A percentile compares a stretch with the other conserved stretches of the same genome.
phyloP scores from a whole-genome alignment of 2,113 vertebrate genomes.

The Spea multiplicata region DNA sequence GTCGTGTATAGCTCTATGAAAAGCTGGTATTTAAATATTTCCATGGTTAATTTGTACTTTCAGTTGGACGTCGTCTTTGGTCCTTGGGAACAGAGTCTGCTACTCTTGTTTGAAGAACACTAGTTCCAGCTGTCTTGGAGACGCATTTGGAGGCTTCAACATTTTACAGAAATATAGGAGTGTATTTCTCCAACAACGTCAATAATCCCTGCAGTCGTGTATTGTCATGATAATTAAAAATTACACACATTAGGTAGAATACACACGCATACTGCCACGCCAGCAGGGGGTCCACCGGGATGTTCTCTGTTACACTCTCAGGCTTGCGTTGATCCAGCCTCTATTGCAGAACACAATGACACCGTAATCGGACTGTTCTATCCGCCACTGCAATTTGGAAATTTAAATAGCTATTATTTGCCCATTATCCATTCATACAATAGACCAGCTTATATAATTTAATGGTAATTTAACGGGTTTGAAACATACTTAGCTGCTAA shows the following conservation, averaged over 20 bases:
- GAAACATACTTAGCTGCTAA: background rate
- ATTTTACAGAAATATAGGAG: background rate
- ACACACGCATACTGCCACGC: too few species aligned
- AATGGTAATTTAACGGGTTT: background rate
- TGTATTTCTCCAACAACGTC: background rate
- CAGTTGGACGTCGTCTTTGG: too few species aligned
- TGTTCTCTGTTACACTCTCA: background rate
- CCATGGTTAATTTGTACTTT: too few species aligned
- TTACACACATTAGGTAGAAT: background rate
- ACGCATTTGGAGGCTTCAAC: too few species aligned
- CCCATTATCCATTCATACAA: background rate
- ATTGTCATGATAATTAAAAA: background rate
- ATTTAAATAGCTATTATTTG: background rate
- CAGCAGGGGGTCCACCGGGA: background rate
- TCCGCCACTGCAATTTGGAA: background rate
- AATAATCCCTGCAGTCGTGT: background rate
- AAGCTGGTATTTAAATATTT: too few species aligned
- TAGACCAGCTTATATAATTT: background rate
- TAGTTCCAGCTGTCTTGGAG: too few species aligned
- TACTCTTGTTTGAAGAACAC: too few species aligned
- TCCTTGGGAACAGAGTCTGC: too few species aligned
- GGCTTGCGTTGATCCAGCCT: background rate
- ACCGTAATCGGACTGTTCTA: background rate
- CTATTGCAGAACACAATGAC: background rate
- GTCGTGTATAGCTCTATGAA: too few species aligned